Evolutionary conservation across 2,113 vertebrate species (phyloP).

Genomic region (Fregetta grallaria): DNA sequence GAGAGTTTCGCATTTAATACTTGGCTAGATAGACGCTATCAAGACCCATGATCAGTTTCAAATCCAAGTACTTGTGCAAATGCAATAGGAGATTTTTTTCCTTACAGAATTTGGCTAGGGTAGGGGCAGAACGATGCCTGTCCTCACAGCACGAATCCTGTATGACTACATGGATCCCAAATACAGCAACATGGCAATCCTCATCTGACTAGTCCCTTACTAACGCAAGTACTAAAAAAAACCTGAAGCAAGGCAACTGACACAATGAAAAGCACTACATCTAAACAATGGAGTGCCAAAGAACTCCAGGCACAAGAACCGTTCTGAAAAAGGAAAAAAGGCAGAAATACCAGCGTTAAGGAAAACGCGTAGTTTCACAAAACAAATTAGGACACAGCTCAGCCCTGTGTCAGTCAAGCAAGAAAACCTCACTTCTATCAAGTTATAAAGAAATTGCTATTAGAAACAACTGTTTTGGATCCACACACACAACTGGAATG

Average conservation of each 20-base stretch:
- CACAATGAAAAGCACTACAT: not conserved
- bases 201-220: too few relatives aligned
- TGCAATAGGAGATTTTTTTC: not conserved
- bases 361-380: not conserved
- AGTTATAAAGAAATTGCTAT: not conserved
- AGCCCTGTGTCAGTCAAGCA: not conserved
- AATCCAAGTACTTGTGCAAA: not conserved
- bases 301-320: not conserved
- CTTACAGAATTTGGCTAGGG: not conserved
- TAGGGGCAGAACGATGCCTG: not conserved
- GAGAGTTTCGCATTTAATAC: not conserved
- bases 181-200: not conserved
- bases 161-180: fast-evolving
- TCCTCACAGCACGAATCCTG: not conserved
- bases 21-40: too few relatives aligned
- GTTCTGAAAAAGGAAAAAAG: not conserved
- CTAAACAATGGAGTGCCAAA: not conserved
- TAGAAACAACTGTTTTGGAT: not conserved
- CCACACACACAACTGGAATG: not conserved
- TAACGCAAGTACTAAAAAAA: not conserved
- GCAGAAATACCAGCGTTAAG: not conserved
- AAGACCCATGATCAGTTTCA: not conserved
- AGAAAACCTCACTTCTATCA: not conserved
- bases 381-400: not conserved
- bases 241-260: not conserved